These are phyloP conservation scores for Daubentonia madagascariensis DNA, from an alignment of 2,113 vertebrate species.

Conservation along the genomic window DNA sequence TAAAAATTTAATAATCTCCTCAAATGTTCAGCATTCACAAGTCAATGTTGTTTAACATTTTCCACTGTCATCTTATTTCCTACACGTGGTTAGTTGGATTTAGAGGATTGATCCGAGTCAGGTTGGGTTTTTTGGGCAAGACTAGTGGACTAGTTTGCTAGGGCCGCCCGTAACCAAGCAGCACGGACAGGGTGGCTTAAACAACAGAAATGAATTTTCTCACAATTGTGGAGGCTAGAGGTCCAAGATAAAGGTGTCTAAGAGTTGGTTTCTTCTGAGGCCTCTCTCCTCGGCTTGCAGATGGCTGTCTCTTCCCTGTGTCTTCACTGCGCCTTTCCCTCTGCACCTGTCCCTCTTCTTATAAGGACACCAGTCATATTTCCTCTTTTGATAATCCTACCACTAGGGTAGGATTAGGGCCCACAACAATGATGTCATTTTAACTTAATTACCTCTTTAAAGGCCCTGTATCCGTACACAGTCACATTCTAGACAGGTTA, in stretches of 20 bases:
- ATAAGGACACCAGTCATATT: not conserved
- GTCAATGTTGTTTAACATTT: not conserved
- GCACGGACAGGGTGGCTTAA: not conserved
- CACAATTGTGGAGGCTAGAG: not conserved
- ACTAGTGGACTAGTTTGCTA: not conserved
- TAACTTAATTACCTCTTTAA: not conserved
- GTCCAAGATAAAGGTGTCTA: not conserved
- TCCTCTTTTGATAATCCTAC: not conserved
- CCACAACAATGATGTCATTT: not conserved
- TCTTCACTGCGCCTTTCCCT: not conserved
- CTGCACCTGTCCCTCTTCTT: not conserved
- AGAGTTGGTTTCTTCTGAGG: not conserved
- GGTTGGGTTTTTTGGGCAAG: not conserved
- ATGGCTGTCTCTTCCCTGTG: no score
- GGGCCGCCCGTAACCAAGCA: not conserved
- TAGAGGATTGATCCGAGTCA: not conserved
- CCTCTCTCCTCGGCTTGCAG: not conserved
- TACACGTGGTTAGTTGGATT: not conserved
- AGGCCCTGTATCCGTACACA: not conserved
- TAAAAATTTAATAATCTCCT: not conserved
- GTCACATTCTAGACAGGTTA: not conserved
- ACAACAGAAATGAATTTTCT: not conserved
- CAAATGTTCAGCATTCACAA: not conserved
- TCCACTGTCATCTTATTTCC: not conserved
- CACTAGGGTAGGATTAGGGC: not conserved